Evolutionary conservation across 2,113 vertebrate genomes (phyloP), one percentile per base, ranked within the genome.

Genomic region (Hepsetus odoe): DNA sequence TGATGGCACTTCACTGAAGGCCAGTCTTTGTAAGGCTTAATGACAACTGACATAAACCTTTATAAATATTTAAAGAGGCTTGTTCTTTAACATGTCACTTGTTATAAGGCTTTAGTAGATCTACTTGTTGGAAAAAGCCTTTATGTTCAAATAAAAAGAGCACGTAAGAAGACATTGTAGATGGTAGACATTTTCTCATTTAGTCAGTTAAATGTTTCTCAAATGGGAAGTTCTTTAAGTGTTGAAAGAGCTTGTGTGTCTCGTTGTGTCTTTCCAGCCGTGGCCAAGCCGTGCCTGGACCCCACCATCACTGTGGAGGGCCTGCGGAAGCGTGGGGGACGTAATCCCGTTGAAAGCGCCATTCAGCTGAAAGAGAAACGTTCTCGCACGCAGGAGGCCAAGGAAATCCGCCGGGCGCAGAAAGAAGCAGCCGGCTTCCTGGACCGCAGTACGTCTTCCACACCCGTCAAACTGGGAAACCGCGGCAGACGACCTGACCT

Each of bases 311-410:
- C 96, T 0, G 95, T 98, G 75, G 95, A 96, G 86, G 95, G 95
- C 0, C 94, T 99, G 75, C 88, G 97, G 77, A 97, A 96, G 77
- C 94, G 97, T 0, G 94, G 90, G 0, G 93, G 93, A 56, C 91
- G 95, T 0, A 98, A 98, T 84, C 95, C 96, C 0, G 97, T 98
- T 0, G 97, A 99, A 72, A 97, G 90, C 0, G 97, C 98, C 84
- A 99, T 98, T 90, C 97, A 99, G 84, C 90, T 99, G 79, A 99
- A 99, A 84, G 98, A 99, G 89, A 99, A 99, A 83, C 93, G 98
- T 1, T 96, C 92, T 0, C 95, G 96, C 22, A 99, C 96, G 0
- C 97, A 99, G 85, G 97, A 99, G 86, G 97, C 98, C 42, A 99
- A 99, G 88, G 98, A 99, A 6, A 99, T 99, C 79, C 92, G 97